A percentile compares a stretch with the other conserved stretches of the same genome.
phyloP scores from a whole-genome alignment of 1,140 invertebrate species.

The Zaprionus tsacasi region DNA sequence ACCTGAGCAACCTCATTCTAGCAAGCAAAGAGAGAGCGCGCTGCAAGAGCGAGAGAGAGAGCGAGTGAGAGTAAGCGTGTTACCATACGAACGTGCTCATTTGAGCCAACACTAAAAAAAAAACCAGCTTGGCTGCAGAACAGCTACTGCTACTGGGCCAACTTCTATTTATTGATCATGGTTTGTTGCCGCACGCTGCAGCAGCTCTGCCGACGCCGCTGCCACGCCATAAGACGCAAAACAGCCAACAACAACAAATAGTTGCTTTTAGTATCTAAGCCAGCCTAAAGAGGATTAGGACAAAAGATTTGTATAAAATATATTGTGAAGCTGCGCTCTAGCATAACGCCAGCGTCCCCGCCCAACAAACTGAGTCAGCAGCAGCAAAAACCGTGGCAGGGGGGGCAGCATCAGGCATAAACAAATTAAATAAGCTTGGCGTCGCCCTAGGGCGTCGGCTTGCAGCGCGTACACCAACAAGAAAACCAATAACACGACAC shows the following conservation, averaged over 20 bases:
- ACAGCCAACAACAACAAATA: conserved; percentile 19
- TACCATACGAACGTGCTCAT: neutral
- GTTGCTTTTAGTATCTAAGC: neutral
- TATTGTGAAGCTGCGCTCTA: conserved; percentile 1
- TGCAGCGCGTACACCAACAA: conserved; percentile 57
- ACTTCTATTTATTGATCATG: conserved; percentile 50
- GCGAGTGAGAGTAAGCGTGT: conserved; percentile 9
- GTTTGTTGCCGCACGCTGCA: conserved; percentile 13
- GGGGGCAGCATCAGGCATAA: conserved; percentile 29
- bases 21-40: conserved; percentile 2
- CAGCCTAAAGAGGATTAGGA: conserved; percentile 56
- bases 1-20: conserved; percentile 26
- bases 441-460: conserved; percentile 74
- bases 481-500: conserved; percentile 70
- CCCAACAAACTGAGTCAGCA: conserved; percentile 32
- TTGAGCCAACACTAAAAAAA: conserved; percentile 22
- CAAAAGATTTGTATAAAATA: neutral
- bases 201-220: conserved; percentile 17
- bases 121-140: conserved; percentile 38
- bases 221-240: conserved; percentile 1
- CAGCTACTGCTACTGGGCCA: conserved; percentile 34
- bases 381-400: conserved; percentile 6
- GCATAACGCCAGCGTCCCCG: conserved; percentile 15
- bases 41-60: neutral
- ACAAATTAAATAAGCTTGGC: conserved; percentile 67